These are phyloP conservation scores for Cranoglanis bouderius DNA, from an alignment of 2,113 vertebrate species.

Conservation along the genomic window DNA sequence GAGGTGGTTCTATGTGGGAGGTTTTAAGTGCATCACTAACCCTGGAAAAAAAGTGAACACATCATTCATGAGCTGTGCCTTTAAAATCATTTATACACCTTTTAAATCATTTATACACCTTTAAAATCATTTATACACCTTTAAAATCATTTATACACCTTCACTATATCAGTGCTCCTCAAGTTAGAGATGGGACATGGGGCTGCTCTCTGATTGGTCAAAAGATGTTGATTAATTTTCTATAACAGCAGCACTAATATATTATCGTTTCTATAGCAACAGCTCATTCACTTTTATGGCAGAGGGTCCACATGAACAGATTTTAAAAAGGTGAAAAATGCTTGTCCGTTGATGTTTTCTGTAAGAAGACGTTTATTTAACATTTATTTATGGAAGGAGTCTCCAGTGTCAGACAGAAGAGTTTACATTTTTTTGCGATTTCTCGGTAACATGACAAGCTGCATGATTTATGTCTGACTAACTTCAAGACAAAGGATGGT, in stretches of 20 bases:
- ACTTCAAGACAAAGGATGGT: neutral
- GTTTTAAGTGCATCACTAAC: slow-evolving; percentile 59
- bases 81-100: neutral
- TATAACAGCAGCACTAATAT: neutral
- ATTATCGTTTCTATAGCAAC: neutral
- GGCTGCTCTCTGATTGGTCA: neutral
- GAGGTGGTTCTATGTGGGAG: slow-evolving; percentile 64
- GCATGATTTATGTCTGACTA: neutral
- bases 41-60: neutral
- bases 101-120: neutral
- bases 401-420: neutral
- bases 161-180: neutral
- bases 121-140: neutral
- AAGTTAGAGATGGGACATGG: neutral
- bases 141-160: too few species aligned
- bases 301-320: neutral
- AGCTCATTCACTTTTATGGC: neutral
- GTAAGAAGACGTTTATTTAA: neutral
- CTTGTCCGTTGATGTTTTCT: neutral
- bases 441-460: neutral
- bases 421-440: neutral
- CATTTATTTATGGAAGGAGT: neutral
- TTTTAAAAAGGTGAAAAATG: too few species aligned
- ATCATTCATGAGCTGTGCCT: neutral
- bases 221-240: neutral